These are phyloP conservation scores for Discoglossus pictus DNA, from an alignment of 2,797 vertebrate genomes.

Conservation along the genomic window DNA sequence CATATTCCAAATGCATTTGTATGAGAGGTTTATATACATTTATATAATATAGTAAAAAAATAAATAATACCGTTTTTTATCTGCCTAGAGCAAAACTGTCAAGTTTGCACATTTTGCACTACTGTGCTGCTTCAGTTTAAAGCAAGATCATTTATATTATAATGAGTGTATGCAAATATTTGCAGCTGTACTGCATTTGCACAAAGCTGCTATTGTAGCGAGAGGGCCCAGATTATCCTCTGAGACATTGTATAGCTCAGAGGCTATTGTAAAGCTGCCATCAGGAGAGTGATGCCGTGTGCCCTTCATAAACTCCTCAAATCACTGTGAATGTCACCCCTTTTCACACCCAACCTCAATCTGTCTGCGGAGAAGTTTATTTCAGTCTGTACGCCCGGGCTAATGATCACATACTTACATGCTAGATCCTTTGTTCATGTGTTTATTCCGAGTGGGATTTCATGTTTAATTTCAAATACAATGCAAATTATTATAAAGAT, in stretches of 20 bases:
- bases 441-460: too few relatives aligned
- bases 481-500: too few relatives aligned
- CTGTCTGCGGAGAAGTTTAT: constrained; percentile 31
- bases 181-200: constrained; percentile 35
- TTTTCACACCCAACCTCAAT: constrained; percentile 45
- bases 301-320: constrained; percentile 41
- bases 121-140: constrained; percentile 15
- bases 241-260: constrained; percentile 35
- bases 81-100: constrained; percentile 5
- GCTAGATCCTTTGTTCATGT: too few relatives aligned
- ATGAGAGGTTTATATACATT: too few relatives aligned
- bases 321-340: constrained; percentile 43
- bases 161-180: constrained; percentile 43
- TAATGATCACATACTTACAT: background rate
- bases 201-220: constrained; percentile 37
- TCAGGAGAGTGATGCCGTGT: constrained; percentile 38
- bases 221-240: constrained; percentile 34
- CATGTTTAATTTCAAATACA: too few relatives aligned
- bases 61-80: background rate
- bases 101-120: constrained; percentile 20
- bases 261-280: constrained; percentile 49
- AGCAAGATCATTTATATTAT: constrained; percentile 39
- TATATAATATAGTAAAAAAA: background rate
- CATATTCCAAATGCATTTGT: too few relatives aligned
- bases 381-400: constrained; percentile 15